phyloP scores from a whole-genome alignment of 2,113 vertebrate genomes.

The Ochotona curzoniae region DNA sequence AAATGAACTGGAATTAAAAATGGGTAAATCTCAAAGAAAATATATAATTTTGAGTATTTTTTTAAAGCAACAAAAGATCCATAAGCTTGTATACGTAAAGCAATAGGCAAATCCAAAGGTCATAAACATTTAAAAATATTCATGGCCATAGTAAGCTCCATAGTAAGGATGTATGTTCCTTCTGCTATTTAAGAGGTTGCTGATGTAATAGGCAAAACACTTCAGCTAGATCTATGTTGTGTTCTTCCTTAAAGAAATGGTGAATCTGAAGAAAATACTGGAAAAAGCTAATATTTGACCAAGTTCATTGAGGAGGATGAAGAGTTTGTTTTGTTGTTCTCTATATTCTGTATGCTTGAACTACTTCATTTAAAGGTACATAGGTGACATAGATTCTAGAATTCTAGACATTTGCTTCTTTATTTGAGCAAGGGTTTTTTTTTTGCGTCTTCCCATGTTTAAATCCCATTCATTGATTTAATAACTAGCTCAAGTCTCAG shows the following conservation, averaged over 20 bases:
- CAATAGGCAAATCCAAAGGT: background rate
- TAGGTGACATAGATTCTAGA: background rate
- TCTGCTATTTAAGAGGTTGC: background rate
- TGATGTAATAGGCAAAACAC: background rate
- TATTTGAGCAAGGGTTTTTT: background rate
- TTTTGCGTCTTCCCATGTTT: background rate
- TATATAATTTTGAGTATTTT: background rate
- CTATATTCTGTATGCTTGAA: background rate
- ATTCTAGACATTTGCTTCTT: background rate
- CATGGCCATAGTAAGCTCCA: background rate
- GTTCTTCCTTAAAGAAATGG: background rate
- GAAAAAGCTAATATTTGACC: constrained; percentile 50
- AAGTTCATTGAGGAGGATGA: background rate
- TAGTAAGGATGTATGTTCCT: background rate
- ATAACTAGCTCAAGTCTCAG: constrained; percentile 34
- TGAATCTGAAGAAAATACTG: constrained; percentile 15
- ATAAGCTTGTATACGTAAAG: background rate
- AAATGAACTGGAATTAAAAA: constrained; percentile 33
- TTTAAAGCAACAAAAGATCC: background rate
- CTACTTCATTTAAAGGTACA: constrained; percentile 33
- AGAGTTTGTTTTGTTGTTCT: constrained; percentile 32
- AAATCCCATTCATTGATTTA: constrained; percentile 44
- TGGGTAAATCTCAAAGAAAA: constrained; percentile 3
- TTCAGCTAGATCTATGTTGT: background rate
- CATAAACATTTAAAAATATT: constrained; percentile 29